Evolutionary conservation across 2,113 vertebrate genomes (phyloP), one percentile per base, ranked within the genome.

Genomic region (Microcebus tavaratra): DNA sequence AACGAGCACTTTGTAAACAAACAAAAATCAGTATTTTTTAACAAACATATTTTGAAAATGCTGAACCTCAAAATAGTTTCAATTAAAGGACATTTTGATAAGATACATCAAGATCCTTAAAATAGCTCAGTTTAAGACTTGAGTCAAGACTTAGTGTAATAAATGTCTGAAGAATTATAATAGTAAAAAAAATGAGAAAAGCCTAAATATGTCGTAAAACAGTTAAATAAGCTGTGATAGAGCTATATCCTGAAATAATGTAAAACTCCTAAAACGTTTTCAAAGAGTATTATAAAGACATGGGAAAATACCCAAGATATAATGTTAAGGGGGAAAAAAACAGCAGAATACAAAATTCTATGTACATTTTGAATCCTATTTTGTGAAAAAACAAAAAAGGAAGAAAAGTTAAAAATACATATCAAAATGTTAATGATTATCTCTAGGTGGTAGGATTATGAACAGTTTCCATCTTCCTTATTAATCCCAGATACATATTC

Each of bases 401-500:
- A 61, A 76, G 2, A 7, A 1, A 79, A 68, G 13, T 23, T 13
- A 76, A 92, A 23, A 25, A 34, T 42, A 63, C 21, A 63, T 67
- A 95, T 78, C 42, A 75, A 91, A 97, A 92, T 81, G 23, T 82
- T 78, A 79, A 79, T 67, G 57, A 84, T 90, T 94, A 94, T 82
- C 10, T 89, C 48, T 91, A 88, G 6, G 65, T 81, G 48, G 29
- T 21, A 97, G 21, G 2, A 90, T 80, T 78, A 83, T 14, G 55
- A 92, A 63, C 34, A 31, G 14, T 94, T 96, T 95, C 94, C 11
- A 93, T 86, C 96, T 94, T 88, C 61, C 80, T 97, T 42, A 93
- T 93, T 97, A 95, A 94, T 55, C 14, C 45, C 72, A 55, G 7
- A 50, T 73, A 95, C 11, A 91, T 94, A 91, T 96, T 87, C 61